phyloP scores from a whole-genome alignment of 92 coral and sea anemone genomes.

The Porites lobata region DNA sequence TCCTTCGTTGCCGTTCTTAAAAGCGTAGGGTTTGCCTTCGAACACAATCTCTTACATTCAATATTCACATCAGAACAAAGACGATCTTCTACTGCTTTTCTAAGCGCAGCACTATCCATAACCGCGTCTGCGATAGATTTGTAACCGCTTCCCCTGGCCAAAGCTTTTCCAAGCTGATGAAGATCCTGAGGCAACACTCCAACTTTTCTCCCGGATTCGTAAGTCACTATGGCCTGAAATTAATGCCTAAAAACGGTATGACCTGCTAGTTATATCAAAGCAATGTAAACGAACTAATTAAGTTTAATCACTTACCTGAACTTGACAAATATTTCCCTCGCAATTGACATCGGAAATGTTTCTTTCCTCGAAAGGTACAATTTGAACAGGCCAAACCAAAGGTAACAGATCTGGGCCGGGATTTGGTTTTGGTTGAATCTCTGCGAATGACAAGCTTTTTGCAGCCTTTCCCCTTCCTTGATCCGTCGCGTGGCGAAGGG shows the following conservation, averaged over 20 bases:
- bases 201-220: constrained; percentile 26
- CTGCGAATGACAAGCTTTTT: no score
- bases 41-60: constrained; percentile 28
- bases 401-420: neutral
- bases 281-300: neutral
- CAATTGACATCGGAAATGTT: neutral
- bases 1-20: constrained; percentile 26
- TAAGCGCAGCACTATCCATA: constrained; percentile 18
- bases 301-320: constrained; percentile 3
- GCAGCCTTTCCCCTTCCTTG: no score
- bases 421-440: no score
- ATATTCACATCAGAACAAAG: neutral
- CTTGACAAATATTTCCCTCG: constrained; percentile 17
- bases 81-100: constrained; percentile 17
- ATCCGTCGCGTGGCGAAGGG: no score
- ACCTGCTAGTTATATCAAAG: neutral
- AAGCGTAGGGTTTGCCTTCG: constrained; percentile 35
- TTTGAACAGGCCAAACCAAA: neutral
- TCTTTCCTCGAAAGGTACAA: neutral
- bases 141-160: constrained; percentile 32
- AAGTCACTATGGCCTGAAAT: constrained; percentile 29
- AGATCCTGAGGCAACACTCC: constrained; percentile 14
- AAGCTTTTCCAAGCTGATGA: constrained; percentile 42
- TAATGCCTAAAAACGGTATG: no score
- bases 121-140: constrained; percentile 32